Conservation (phyloP, 1,140 invertebrate species). For the Triops longicaudatus region DNA sequence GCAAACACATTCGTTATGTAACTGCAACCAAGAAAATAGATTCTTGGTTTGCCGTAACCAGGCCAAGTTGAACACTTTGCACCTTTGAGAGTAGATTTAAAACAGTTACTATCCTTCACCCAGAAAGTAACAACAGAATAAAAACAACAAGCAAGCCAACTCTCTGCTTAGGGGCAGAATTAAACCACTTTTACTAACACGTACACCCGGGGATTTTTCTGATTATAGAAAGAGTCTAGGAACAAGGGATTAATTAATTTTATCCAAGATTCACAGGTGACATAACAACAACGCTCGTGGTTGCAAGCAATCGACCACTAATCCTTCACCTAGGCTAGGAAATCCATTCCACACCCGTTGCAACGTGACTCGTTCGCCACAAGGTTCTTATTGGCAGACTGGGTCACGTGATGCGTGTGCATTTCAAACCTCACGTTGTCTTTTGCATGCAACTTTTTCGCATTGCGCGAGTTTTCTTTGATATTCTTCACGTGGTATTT, state of each 20-base stretch:
- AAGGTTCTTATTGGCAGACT: background rate
- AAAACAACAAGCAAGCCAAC: no score
- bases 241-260: background rate
- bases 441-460: background rate
- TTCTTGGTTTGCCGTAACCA: no score
- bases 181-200: background rate
- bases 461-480: background rate
- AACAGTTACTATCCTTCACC: no score
- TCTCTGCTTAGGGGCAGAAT: no score
- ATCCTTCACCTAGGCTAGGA: background rate
- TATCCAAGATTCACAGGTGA: background rate
- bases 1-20: no score
- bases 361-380: background rate
- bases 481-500: background rate
- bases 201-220: background rate
- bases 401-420: background rate
- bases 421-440: background rate
- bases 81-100: no score
- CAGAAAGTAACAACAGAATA: no score
- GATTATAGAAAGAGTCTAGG: background rate
- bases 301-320: background rate
- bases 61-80: no score
- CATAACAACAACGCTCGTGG: background rate
- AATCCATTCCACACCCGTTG: background rate
- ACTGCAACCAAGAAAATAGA: no score